These are phyloP conservation scores for Xyliphius kryptos DNA, from an alignment of 2,113 vertebrate genomes.

Conservation along the genomic window DNA sequence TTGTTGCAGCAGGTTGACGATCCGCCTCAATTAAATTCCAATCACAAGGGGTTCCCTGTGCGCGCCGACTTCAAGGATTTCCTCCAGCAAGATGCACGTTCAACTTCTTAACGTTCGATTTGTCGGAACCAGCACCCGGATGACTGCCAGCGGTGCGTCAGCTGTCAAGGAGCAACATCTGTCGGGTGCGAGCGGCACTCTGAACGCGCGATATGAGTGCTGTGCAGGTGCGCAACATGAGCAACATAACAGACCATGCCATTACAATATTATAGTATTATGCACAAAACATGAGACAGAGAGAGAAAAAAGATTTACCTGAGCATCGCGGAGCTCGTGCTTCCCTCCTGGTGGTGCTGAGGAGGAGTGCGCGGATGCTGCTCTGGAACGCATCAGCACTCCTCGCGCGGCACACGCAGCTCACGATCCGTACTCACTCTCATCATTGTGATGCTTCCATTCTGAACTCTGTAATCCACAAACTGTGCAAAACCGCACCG, in stretches of 20 bases:
- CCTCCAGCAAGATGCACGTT: too few relatives aligned
- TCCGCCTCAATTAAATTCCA: background rate
- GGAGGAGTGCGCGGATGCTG: slow-evolving; percentile 1
- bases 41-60: background rate
- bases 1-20: background rate
- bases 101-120: too few relatives aligned
- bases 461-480: too few relatives aligned
- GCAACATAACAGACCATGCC: background rate
- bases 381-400: background rate
- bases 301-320: background rate
- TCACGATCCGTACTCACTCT: background rate
- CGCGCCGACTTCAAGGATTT: background rate
- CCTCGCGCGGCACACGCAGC: background rate
- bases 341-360: background rate
- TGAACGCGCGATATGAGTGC: background rate
- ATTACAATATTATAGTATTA: too few relatives aligned
- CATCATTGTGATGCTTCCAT: background rate
- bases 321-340: background rate
- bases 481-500: too few relatives aligned
- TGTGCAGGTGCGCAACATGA: background rate
- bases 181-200: background rate
- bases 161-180: slow-evolving; percentile 19
- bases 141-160: slow-evolving; percentile 3
- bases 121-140: background rate
- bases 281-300: background rate